Percentiles rank a stretch among this genome's conserved stretches.
These are phyloP conservation scores for Dolichopus griseipennis DNA, from an alignment of 2,888 invertebrate species.

Conservation along the genomic window DNA sequence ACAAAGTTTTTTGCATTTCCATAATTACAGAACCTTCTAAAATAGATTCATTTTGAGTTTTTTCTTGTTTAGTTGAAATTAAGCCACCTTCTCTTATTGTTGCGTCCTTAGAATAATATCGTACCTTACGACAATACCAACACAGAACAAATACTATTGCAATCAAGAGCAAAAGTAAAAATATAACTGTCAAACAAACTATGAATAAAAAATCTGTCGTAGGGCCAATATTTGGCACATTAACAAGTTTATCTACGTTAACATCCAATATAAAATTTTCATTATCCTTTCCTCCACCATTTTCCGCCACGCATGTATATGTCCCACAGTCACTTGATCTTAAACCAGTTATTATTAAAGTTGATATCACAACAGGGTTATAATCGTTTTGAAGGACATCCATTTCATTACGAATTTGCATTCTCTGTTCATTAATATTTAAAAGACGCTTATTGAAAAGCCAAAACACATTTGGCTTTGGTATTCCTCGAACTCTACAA, in stretches of 20 bases:
- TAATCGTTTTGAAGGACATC: conserved; percentile 44
- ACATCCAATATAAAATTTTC: conserved; percentile 60
- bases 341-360: conserved; percentile 59
- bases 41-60: conserved; percentile 57
- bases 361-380: conserved; percentile 45
- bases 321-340: conserved; percentile 59
- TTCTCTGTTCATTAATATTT: conserved; percentile 33
- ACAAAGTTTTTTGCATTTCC: conserved; percentile 76
- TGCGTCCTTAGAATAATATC: conserved; percentile 48
- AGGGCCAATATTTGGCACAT: conserved; percentile 40
- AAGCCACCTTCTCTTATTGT: conserved; percentile 41
- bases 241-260: conserved; percentile 35
- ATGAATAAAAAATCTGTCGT: conserved; percentile 42
- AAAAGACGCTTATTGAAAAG: conserved; percentile 36
- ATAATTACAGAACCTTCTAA: conserved; percentile 67
- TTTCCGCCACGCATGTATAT: conserved; percentile 72
- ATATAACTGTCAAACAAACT: conserved; percentile 48
- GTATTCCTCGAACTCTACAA: conserved; percentile 54
- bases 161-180: conserved; percentile 49
- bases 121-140: conserved; percentile 47
- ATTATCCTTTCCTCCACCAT: conserved; percentile 70
- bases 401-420: conserved; percentile 27
- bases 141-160: conserved; percentile 46
- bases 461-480: conserved; percentile 71
- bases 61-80: conserved; percentile 44